phyloP scores from a whole-genome alignment of 2,797 vertebrate genomes.

The Spinus olivaceus region DNA sequence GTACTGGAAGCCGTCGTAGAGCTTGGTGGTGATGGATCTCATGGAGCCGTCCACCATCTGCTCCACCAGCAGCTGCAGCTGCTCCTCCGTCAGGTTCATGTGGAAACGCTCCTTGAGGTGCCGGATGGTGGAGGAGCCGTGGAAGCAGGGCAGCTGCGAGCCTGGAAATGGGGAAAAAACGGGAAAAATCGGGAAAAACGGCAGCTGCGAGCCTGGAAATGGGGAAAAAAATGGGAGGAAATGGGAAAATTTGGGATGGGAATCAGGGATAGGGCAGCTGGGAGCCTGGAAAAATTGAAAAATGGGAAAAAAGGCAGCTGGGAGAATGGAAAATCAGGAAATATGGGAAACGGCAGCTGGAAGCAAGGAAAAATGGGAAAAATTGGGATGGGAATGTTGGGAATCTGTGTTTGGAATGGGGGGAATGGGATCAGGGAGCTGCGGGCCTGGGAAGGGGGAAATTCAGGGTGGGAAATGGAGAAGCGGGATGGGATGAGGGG shows the following conservation, averaged over 20 bases:
- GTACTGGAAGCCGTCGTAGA: constrained; percentile 98
- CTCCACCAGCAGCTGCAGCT: constrained; percentile 90
- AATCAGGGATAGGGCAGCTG: not conserved
- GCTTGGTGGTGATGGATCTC: constrained; percentile 93
- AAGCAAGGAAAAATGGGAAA: not conserved
- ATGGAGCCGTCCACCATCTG: constrained; percentile 95
- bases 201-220: not conserved
- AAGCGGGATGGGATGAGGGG: fast-evolving
- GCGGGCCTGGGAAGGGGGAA: not conserved
- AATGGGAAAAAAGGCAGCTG: not conserved
- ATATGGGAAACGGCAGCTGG: not conserved
- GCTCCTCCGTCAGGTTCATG: constrained; percentile 97
- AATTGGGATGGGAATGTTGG: not conserved
- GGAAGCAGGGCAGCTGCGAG: constrained; percentile 93
- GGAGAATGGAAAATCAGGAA: not conserved
- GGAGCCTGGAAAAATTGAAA: not conserved
- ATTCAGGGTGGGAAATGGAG: not conserved
- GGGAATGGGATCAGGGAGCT: not conserved
- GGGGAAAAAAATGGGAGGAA: no score
- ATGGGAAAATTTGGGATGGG: no score
- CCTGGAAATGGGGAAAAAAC: constrained; percentile 63
- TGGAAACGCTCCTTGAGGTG: constrained; percentile 94
- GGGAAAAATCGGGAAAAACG: not conserved
- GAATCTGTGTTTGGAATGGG: not conserved
- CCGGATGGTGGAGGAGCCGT: constrained; percentile 91